Conservation (phyloP, 2,797 vertebrate species). For the Gallinago nigripennis region DNA sequence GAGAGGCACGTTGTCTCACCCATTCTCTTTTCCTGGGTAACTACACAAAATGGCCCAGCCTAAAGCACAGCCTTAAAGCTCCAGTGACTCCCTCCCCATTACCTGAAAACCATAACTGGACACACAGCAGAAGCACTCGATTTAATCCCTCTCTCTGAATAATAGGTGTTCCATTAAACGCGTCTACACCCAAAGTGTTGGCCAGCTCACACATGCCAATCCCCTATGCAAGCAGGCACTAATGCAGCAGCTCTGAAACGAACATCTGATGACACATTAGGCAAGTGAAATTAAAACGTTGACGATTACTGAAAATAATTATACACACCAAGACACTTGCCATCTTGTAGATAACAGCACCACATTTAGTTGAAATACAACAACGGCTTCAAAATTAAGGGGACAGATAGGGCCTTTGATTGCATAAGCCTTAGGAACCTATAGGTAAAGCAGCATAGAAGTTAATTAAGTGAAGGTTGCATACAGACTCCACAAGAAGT, state of each 20-base stretch:
- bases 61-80: background rate
- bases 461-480: background rate
- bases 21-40: accelerated
- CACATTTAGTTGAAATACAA: background rate
- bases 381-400: background rate
- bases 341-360: background rate
- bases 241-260: background rate
- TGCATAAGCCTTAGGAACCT: background rate
- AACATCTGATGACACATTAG: background rate
- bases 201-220: background rate
- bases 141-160: background rate
- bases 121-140: background rate
- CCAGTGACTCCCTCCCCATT: background rate
- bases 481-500: background rate
- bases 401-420: background rate
- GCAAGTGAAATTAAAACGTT: background rate
- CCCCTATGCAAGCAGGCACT: background rate
- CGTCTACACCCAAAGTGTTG: background rate
- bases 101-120: background rate
- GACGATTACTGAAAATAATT: background rate
- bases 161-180: background rate
- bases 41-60: background rate
- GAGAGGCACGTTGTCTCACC: background rate
- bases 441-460: background rate
- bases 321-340: background rate